Conservation (phyloP, 2,888 invertebrate genomes). For the Apodemia zela region DNA sequence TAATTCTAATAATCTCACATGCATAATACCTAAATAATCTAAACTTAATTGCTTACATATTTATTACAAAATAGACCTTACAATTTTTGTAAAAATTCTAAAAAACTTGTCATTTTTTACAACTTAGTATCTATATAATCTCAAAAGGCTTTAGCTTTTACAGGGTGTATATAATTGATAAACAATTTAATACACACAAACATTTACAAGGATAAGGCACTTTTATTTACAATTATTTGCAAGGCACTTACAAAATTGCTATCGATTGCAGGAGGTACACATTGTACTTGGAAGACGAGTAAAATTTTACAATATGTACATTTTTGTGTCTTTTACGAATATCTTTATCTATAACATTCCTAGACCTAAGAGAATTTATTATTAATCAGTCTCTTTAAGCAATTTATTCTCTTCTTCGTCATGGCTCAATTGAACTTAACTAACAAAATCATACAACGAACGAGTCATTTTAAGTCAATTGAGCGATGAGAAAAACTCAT, state of each 20-base stretch:
- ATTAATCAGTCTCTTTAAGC: constrained; percentile 75
- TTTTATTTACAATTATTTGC: constrained; percentile 19
- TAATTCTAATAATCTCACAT: constrained; percentile 71
- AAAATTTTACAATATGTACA: constrained; percentile 25
- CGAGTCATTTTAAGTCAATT: neutral
- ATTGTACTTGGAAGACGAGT: constrained; percentile 43
- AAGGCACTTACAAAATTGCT: constrained; percentile 27
- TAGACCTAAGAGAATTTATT: constrained; percentile 51
- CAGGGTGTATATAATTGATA: neutral
- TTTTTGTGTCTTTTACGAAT: constrained; percentile 20
- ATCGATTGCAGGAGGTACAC: constrained; percentile 7
- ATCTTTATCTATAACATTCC: constrained; percentile 31
- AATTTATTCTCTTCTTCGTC: constrained; percentile 42
- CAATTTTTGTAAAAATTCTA: constrained; percentile 65
- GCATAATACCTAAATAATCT: constrained; percentile 49
- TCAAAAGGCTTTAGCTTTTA: constrained; percentile 42
- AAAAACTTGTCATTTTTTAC: constrained; percentile 56
- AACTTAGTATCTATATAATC: constrained; percentile 59
- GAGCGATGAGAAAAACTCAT: neutral
- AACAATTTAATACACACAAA: neutral
- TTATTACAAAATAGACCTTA: constrained; percentile 23
- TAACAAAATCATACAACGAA: neutral
- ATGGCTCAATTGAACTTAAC: neutral
- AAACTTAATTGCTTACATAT: constrained; percentile 45
- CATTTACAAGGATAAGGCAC: constrained; percentile 28